Evolutionary conservation across 2,797 vertebrate species (phyloP).

Genomic region (Buphagus erythrorhynchus): DNA sequence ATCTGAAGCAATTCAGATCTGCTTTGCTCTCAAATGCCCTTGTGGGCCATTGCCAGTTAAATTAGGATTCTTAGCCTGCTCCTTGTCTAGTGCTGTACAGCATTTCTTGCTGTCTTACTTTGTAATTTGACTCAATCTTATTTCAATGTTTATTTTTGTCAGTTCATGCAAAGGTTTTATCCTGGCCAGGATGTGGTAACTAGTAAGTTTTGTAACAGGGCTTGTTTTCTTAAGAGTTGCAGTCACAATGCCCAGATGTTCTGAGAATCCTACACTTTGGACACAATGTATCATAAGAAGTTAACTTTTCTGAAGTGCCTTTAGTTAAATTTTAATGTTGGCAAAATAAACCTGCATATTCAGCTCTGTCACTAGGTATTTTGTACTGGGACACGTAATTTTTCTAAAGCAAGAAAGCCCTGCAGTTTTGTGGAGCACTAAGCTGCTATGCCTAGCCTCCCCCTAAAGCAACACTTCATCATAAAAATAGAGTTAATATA

Average conservation of each 20-base stretch:
- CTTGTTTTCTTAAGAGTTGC: neutral
- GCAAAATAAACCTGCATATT: neutral
- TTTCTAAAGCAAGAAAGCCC: neutral
- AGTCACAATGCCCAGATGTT: neutral
- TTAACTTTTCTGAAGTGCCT: neutral
- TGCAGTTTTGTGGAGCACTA: neutral
- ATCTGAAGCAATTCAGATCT: neutral
- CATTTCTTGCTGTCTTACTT: neutral
- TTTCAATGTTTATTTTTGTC: neutral
- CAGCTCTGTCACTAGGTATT: neutral
- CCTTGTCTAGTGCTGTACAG: neutral
- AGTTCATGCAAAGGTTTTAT: neutral
- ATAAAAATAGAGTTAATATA: neutral
- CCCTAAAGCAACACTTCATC: neutral
- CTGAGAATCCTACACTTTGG: neutral
- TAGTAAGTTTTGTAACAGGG: neutral
- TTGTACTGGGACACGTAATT: neutral
- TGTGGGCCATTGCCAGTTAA: neutral
- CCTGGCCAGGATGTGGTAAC: neutral
- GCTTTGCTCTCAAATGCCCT: neutral
- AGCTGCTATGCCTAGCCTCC: neutral
- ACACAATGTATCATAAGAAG: neutral
- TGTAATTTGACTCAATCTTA: neutral
- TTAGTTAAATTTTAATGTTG: neutral
- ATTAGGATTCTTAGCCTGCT: neutral